Conservation (phyloP, 2,797 vertebrate species). For the Loris lydekkerianus region DNA sequence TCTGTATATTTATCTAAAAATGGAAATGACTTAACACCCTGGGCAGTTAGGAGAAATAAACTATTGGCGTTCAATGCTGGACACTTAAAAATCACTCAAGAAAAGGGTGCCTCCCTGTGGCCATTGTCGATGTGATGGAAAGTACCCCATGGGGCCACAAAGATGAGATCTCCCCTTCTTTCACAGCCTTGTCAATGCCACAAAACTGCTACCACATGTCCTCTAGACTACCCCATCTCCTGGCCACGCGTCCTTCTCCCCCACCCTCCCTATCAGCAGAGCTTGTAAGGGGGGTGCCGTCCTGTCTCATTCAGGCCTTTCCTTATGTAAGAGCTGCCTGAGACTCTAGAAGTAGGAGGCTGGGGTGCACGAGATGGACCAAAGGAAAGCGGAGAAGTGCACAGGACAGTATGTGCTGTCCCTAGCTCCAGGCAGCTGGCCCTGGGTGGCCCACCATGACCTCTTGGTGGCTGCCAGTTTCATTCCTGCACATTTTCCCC, state of each 20-base stretch:
- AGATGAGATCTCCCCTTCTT: not conserved
- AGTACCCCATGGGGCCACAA: not conserved
- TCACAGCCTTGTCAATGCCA: not conserved
- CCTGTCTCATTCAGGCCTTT: not conserved
- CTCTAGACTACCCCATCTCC: not conserved
- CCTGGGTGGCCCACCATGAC: not conserved
- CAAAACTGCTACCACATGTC: not conserved
- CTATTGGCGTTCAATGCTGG: not conserved
- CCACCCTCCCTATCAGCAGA: not conserved
- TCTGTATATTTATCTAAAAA: constrained; percentile 14
- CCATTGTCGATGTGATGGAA: not conserved
- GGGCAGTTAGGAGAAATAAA: constrained; percentile 11
- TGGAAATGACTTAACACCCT: not conserved
- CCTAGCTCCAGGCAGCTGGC: not conserved
- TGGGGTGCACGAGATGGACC: not conserved
- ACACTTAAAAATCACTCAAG: not conserved
- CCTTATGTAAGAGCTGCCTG: not conserved
- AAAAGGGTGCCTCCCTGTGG: not conserved
- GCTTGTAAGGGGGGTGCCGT: not conserved
- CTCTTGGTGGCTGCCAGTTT: not conserved
- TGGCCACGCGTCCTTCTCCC: not conserved
- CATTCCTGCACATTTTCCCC: not conserved
- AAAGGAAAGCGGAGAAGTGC: not conserved
- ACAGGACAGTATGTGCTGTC: not conserved
- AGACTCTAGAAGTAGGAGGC: not conserved